A percentile compares a stretch with the other conserved stretches of the same genome.
These are phyloP conservation scores for Therioaphis trifolii DNA, from an alignment of 2,888 invertebrate genomes.

Conservation along the genomic window DNA sequence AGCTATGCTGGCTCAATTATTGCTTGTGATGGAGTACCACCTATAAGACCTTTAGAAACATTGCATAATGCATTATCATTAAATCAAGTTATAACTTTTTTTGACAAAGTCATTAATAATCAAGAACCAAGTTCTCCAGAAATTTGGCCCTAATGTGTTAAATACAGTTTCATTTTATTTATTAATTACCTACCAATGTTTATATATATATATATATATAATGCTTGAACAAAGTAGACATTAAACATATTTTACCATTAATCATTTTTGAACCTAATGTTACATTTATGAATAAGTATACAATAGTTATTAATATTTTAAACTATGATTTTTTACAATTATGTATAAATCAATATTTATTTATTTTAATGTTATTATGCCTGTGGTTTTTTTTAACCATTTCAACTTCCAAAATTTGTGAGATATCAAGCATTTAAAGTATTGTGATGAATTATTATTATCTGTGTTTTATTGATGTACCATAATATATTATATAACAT, in stretches of 20 bases:
- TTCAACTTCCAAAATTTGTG: background rate
- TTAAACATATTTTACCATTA: background rate
- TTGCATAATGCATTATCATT: slow-evolving; percentile 95
- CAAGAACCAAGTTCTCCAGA: slow-evolving; percentile 56
- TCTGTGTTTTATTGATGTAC: background rate
- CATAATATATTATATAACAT: slow-evolving; percentile 3
- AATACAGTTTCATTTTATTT: background rate
- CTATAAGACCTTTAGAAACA: slow-evolving; percentile 95
- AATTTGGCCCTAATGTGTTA: slow-evolving; percentile 44
- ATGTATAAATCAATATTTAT: background rate
- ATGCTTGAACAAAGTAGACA: slow-evolving; percentile 37
- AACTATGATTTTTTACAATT: background rate
- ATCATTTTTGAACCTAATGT: slow-evolving; percentile 5
- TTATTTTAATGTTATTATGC: slow-evolving; percentile 4
- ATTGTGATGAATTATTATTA: background rate
- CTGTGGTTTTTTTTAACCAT: slow-evolving; percentile 18
- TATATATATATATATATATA: slow-evolving; percentile 12
- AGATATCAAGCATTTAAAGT: background rate
- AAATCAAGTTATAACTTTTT: slow-evolving; percentile 88
- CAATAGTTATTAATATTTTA: background rate
- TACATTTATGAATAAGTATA: background rate
- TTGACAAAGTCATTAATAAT: slow-evolving; percentile 79
- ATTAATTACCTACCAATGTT: background rate
- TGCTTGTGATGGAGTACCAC: slow-evolving; percentile 92
- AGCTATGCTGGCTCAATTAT: slow-evolving; percentile 84